A percentile compares a stretch with the other conserved stretches of the same genome.
phyloP scores from a whole-genome alignment of 2,113 vertebrate species.

The Melozone crissalis region DNA sequence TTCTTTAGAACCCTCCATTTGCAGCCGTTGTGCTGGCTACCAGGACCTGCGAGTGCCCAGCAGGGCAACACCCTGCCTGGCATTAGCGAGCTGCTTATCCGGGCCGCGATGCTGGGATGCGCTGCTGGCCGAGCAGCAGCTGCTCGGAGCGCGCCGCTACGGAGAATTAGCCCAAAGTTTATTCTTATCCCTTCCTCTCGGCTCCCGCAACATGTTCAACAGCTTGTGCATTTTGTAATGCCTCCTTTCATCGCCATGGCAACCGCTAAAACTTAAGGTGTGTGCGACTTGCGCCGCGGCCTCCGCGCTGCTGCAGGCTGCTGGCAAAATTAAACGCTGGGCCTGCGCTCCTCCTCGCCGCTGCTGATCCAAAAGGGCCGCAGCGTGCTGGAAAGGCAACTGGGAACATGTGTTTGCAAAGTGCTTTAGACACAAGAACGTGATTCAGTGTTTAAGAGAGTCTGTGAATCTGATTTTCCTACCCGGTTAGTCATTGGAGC shows the following conservation, averaged over 20 bases:
- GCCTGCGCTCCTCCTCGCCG: background rate
- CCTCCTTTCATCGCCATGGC: conserved; percentile 74
- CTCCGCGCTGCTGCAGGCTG: conserved; percentile 52
- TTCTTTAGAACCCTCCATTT: conserved; percentile 12
- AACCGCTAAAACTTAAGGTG: conserved; percentile 80
- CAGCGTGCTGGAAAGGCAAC: conserved; percentile 18
- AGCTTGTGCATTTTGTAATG: conserved; percentile 81
- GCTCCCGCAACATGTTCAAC: conserved; percentile 76
- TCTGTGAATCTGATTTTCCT: background rate
- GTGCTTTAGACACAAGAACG: background rate
- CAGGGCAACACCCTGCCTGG: background rate
- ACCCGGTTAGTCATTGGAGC: background rate
- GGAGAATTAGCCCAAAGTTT: conserved; percentile 74
- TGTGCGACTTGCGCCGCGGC: conserved; percentile 38
- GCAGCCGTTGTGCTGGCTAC: background rate
- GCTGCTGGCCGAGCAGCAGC: conserved; percentile 40
- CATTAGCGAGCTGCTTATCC: conserved; percentile 49
- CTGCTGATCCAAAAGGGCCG: conserved; percentile 23
- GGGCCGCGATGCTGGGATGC: background rate
- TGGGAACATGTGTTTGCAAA: conserved; percentile 21
- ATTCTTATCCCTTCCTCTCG: conserved; percentile 76
- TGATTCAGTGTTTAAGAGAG: background rate
- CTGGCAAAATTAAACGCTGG: conserved; percentile 39
- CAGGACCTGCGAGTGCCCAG: background rate
- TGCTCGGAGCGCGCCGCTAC: conserved; percentile 34